phyloP scores from a whole-genome alignment of 2,797 vertebrate genomes.

The Pseudopleuronectes americanus region DNA sequence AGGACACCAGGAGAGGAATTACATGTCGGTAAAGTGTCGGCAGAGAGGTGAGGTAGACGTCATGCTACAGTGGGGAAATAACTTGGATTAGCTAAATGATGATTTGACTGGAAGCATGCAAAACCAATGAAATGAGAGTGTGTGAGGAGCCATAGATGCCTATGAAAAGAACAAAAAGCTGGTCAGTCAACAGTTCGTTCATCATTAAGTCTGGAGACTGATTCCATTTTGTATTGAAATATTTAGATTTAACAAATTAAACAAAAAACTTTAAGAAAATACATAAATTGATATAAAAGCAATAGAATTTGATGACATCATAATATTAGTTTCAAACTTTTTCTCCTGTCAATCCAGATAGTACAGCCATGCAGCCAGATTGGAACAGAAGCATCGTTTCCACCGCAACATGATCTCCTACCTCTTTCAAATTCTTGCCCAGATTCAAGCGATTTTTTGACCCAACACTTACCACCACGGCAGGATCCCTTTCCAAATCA shows the following conservation, averaged over 20 bases:
- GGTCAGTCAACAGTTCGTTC: constrained; percentile 49
- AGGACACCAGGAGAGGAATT: constrained; percentile 26
- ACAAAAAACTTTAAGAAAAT: constrained; percentile 1
- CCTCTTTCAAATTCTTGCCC: constrained; percentile 78
- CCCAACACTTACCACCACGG: constrained; percentile 80
- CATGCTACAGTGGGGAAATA: constrained; percentile 52
- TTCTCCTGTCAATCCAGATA: constrained; percentile 21
- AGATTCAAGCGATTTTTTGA: constrained; percentile 70
- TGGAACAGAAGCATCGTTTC: constrained; percentile 19
- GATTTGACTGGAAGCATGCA: constrained; percentile 61
- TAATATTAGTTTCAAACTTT: not conserved
- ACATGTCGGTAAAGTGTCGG: constrained; percentile 25
- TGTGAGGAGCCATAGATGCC: constrained; percentile 35
- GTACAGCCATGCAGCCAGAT: constrained; percentile 34
- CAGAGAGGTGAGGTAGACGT: constrained; percentile 42
- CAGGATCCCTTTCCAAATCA: constrained; percentile 72
- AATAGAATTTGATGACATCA: constrained; percentile 2
- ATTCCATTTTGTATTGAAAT: not conserved
- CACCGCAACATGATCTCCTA: constrained; percentile 73
- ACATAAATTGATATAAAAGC: constrained; percentile 2
- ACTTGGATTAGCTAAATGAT: constrained; percentile 32
- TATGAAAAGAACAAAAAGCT: constrained; percentile 48
- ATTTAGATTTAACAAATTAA: too few relatives aligned
- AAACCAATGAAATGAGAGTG: constrained; percentile 40
- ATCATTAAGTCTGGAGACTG: constrained; percentile 5